phyloP scores from a whole-genome alignment of 2,888 invertebrate species.

The Spilarctia lutea region DNA sequence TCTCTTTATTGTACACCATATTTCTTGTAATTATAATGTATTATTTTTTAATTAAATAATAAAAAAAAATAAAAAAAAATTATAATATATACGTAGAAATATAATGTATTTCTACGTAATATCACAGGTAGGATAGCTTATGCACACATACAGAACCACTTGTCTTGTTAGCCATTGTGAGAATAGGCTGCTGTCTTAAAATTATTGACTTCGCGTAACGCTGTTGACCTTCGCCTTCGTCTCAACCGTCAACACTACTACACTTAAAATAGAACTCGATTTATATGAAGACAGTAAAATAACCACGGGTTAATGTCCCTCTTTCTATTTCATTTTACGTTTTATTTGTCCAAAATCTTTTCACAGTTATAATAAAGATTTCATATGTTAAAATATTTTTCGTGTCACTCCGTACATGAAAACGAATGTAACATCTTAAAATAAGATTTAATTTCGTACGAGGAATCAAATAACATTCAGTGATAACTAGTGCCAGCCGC shows the following conservation, averaged over 20 bases:
- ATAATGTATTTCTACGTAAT: not conserved
- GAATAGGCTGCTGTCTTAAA: conserved; percentile 76
- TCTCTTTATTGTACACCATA: too few relatives aligned
- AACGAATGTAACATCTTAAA: conserved; percentile 71
- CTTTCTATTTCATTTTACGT: conserved; percentile 14
- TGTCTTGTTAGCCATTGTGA: conserved; percentile 58
- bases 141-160: conserved; percentile 28
- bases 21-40: too few relatives aligned
- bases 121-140: not conserved
- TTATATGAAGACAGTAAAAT: conserved; percentile 28
- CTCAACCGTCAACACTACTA: conserved; percentile 46
- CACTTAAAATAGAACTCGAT: conserved; percentile 46
- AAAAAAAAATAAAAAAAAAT: too few relatives aligned
- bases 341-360: not conserved
- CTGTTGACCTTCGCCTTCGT: conserved; percentile 64
- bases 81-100: too few relatives aligned
- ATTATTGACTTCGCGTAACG: conserved; percentile 65
- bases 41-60: too few relatives aligned
- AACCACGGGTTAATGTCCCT: conserved; percentile 16
- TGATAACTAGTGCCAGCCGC: conserved; percentile 77
- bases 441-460: conserved; percentile 78
- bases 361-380: conserved; percentile 24
- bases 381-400: conserved; percentile 44
- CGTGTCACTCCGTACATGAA: conserved; percentile 49
- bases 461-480: conserved; percentile 78